Evolutionary conservation across 2,797 vertebrate species (phyloP).

Genomic region (Diplodus puntazzo): DNA sequence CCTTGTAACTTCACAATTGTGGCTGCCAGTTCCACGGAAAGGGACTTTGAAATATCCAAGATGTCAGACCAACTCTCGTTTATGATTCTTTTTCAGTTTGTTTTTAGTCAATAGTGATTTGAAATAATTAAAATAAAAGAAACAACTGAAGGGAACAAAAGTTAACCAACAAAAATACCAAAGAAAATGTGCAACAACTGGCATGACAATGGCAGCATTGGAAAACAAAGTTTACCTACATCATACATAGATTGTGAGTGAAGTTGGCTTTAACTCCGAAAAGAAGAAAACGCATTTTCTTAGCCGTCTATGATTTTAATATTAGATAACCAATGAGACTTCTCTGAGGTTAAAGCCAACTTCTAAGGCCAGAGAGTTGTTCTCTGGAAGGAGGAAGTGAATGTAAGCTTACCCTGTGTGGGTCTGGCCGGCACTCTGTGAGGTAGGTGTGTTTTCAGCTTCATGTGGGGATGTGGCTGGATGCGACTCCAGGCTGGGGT

Average conservation of each 20-base stretch:
- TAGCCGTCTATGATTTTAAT: neutral
- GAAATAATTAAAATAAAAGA: conserved; percentile 21
- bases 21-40: conserved; percentile 19
- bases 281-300: neutral
- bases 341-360: conserved; percentile 56
- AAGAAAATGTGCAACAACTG: conserved; percentile 23
- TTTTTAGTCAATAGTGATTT: conserved; percentile 14
- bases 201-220: neutral
- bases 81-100: conserved; percentile 14
- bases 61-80: conserved; percentile 12
- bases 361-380: conserved; percentile 27
- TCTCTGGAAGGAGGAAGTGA: conserved; percentile 22
- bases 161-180: conserved; percentile 39
- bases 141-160: conserved; percentile 49
- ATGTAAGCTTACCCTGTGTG: conserved; percentile 87
- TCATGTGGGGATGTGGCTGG: conserved; percentile 82
- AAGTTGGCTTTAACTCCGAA: conserved; percentile 61
- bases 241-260: neutral
- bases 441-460: conserved; percentile 93
- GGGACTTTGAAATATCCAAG: conserved; percentile 20
- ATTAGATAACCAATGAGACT: conserved; percentile 12
- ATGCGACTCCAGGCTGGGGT: conserved; percentile 75
- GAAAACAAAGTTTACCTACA: neutral
- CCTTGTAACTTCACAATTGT: neutral
- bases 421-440: conserved; percentile 84